Conservation (phyloP, 2,888 invertebrate species). For the Scaptomyza parva region DNA sequence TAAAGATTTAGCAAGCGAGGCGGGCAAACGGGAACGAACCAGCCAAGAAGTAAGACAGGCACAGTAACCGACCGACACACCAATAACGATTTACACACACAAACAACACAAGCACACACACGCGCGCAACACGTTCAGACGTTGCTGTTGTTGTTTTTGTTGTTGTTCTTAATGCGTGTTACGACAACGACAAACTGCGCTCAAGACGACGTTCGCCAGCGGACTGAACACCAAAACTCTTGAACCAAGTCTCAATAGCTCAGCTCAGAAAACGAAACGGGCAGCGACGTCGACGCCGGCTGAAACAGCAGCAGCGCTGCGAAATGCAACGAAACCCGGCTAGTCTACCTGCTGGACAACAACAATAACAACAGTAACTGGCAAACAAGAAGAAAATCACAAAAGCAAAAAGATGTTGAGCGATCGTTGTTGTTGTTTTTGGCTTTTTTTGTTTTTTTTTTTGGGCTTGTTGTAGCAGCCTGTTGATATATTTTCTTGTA, state of each 20-base stretch:
- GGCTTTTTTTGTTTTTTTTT: slow-evolving; percentile 9
- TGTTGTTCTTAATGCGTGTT: slow-evolving; percentile 50
- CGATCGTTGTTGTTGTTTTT: slow-evolving; percentile 20
- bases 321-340: slow-evolving; percentile 53
- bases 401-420: slow-evolving; percentile 41
- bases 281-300: slow-evolving; percentile 16
- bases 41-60: slow-evolving; percentile 60
- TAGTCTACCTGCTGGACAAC: slow-evolving; percentile 60
- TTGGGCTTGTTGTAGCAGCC: slow-evolving; percentile 45
- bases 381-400: slow-evolving; percentile 54
- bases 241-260: slow-evolving; percentile 66
- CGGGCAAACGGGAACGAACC: slow-evolving; percentile 53
- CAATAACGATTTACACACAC: slow-evolving; percentile 18
- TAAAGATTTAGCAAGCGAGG: slow-evolving; percentile 58
- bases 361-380: slow-evolving; percentile 30
- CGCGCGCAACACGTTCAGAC: slow-evolving; percentile 42
- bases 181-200: slow-evolving; percentile 54
- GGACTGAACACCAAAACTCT: slow-evolving; percentile 62
- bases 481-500: slow-evolving; percentile 61
- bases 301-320: slow-evolving; percentile 24
- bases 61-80: slow-evolving; percentile 57
- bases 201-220: slow-evolving; percentile 72
- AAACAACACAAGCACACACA: slow-evolving; percentile 21
- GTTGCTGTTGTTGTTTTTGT: slow-evolving; percentile 24
- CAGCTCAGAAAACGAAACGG: slow-evolving; percentile 41